Conservation (phyloP, 1,140 invertebrate genomes). For the Hyphantria cunea region DNA sequence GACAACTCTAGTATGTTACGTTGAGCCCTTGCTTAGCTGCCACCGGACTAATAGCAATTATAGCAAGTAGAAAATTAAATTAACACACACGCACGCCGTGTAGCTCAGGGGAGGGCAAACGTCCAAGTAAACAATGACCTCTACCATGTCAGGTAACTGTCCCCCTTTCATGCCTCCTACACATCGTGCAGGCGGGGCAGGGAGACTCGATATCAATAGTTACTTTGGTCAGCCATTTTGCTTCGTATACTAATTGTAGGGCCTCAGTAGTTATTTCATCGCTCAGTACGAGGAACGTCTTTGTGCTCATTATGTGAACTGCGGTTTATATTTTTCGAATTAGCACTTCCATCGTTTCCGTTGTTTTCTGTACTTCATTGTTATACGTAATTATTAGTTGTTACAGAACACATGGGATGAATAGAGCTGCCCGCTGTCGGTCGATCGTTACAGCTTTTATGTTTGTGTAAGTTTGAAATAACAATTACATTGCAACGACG, state of each 20-base stretch:
- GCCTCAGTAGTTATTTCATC: constrained; percentile 67
- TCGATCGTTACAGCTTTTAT: constrained; percentile 18
- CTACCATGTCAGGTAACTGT: constrained; percentile 19
- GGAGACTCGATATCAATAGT: constrained; percentile 38
- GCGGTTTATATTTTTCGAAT: constrained; percentile 79
- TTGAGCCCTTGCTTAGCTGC: constrained; percentile 49
- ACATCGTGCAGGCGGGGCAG: constrained; percentile 4
- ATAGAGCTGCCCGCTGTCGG: constrained; percentile 15
- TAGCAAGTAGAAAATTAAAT: constrained; percentile 79
- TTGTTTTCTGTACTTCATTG: constrained; percentile 60
- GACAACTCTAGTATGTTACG: constrained; percentile 61
- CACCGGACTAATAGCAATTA: constrained; percentile 65
- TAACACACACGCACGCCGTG: constrained; percentile 70
- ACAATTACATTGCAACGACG: constrained; percentile 4
- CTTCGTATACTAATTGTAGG: constrained; percentile 70
- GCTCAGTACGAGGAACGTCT: constrained; percentile 58
- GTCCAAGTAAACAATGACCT: constrained; percentile 42
- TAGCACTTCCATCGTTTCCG: constrained; percentile 74
- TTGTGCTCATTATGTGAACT: constrained; percentile 61
- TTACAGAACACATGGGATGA: constrained; percentile 35
- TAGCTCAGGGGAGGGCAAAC: constrained; percentile 54
- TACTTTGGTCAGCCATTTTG: constrained; percentile 71
- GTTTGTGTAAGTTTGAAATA: constrained; percentile 16
- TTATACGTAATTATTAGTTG: constrained; percentile 58
- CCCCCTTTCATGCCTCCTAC: constrained; percentile 18